A percentile compares a stretch with the other conserved stretches of the same genome.
These are phyloP conservation scores for Regulus satrapa DNA, from an alignment of 2,113 vertebrate genomes.

Conservation along the genomic window DNA sequence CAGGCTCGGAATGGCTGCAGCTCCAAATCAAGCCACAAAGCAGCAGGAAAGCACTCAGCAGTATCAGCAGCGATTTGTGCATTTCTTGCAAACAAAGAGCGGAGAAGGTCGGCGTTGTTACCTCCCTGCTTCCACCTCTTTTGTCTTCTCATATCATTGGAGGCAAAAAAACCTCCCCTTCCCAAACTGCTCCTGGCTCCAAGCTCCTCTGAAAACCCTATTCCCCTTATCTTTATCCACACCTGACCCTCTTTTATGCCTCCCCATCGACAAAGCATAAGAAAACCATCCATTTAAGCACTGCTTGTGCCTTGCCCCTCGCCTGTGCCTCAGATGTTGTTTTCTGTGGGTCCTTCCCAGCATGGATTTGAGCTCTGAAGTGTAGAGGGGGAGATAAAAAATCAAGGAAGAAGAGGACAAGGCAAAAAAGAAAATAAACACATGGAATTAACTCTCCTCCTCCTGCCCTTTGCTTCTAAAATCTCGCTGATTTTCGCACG, in stretches of 20 bases:
- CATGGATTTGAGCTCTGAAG: neutral
- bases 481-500: neutral
- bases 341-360: neutral
- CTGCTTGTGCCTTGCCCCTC: neutral
- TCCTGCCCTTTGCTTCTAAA: neutral
- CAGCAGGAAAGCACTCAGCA: conserved; percentile 58
- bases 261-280: neutral
- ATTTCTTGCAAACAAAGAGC: conserved; percentile 50
- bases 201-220: neutral
- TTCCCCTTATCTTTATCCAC: neutral
- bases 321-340: neutral
- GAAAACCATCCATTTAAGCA: neutral
- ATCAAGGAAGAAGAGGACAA: neutral
- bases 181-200: neutral
- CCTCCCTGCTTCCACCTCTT: neutral
- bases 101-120: neutral
- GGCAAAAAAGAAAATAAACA: neutral
- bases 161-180: neutral
- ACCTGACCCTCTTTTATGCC: neutral
- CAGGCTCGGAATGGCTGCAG: neutral
- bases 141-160: neutral
- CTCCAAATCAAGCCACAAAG: conserved; percentile 37
- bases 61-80: conserved; percentile 36
- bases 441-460: neutral
- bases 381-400: accelerated